Percentiles rank a stretch among this genome's conserved stretches.
phyloP scores from a whole-genome alignment of 1,140 invertebrate genomes.

The Zaprionus taronus region DNA sequence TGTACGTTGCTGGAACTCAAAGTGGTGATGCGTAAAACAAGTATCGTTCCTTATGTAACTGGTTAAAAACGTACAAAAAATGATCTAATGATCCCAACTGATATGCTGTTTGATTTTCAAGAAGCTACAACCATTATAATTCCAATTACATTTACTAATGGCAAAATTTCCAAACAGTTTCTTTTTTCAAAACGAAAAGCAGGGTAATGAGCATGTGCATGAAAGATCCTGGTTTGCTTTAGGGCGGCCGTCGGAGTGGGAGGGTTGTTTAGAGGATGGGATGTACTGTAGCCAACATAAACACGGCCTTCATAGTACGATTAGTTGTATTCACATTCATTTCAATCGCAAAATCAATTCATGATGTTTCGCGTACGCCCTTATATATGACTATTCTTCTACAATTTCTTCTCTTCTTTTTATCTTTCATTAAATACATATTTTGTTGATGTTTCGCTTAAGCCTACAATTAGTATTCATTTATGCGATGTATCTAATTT shows the following conservation, averaged over 20 bases:
- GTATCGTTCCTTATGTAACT: neutral
- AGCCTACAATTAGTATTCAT: slow-evolving; percentile 67
- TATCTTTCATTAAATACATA: slow-evolving; percentile 54
- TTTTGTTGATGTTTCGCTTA: slow-evolving; percentile 45
- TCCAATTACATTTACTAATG: slow-evolving; percentile 18
- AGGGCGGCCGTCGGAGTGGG: slow-evolving; percentile 1
- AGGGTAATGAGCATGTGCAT: neutral
- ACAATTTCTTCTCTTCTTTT: slow-evolving; percentile 16
- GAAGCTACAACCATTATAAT: slow-evolving; percentile 73
- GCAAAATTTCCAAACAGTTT: slow-evolving; percentile 17
- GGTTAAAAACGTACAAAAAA: slow-evolving; percentile 13
- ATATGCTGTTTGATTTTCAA: slow-evolving; percentile 76
- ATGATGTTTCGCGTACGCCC: slow-evolving; percentile 55
- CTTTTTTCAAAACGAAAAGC: neutral
- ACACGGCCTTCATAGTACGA: slow-evolving; percentile 67
- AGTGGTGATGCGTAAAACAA: neutral
- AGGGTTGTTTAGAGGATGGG: neutral
- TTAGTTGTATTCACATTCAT: slow-evolving; percentile 48
- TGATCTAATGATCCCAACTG: slow-evolving; percentile 73
- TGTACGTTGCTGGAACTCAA: neutral
- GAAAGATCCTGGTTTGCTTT: slow-evolving; percentile 6
- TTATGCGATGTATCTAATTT: slow-evolving; percentile 79
- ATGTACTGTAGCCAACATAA: slow-evolving; percentile 61
- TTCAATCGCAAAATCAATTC: slow-evolving; percentile 60
- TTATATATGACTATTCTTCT: slow-evolving; percentile 46